Percentiles rank a stretch among this genome's conserved stretches.
These are phyloP conservation scores for Dendrocincla tyrannina DNA, from an alignment of 2,797 vertebrate genomes.

Conservation along the genomic window DNA sequence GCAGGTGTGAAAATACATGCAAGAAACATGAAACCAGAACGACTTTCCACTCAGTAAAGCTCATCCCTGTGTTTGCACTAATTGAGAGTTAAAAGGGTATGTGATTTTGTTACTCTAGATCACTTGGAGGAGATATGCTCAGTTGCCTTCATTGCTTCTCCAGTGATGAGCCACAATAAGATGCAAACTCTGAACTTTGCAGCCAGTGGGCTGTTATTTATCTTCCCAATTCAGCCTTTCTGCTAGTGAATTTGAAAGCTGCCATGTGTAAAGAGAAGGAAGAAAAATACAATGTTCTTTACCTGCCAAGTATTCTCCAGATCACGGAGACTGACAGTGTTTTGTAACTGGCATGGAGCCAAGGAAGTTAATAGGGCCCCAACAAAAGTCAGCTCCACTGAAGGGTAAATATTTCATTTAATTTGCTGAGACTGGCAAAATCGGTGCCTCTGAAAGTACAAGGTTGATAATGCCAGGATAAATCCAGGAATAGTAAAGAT, in stretches of 20 bases:
- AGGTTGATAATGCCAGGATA: background rate
- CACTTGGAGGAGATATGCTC: background rate
- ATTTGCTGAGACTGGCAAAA: background rate
- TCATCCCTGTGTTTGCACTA: background rate
- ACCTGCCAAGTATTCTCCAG: background rate
- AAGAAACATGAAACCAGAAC: background rate
- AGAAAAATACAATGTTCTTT: background rate
- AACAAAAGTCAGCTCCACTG: background rate
- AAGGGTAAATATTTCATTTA: background rate
- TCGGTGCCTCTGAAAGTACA: background rate
- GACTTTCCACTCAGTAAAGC: background rate
- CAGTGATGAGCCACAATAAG: background rate
- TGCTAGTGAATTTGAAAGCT: constrained; percentile 17
- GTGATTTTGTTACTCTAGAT: background rate
- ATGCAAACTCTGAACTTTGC: background rate
- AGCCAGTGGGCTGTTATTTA: background rate
- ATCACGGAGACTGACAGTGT: background rate
- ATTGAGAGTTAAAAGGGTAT: background rate
- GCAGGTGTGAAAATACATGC: background rate
- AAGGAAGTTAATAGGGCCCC: background rate
- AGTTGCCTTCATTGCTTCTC: background rate
- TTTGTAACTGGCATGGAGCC: background rate
- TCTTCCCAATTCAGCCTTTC: background rate
- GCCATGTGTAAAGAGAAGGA: background rate
- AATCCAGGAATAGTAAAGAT: background rate